Percentiles rank a stretch among this genome's conserved stretches.
Conservation (phyloP, 92 coral and sea anemone species). For the Zoanthus solanderi region DNA sequence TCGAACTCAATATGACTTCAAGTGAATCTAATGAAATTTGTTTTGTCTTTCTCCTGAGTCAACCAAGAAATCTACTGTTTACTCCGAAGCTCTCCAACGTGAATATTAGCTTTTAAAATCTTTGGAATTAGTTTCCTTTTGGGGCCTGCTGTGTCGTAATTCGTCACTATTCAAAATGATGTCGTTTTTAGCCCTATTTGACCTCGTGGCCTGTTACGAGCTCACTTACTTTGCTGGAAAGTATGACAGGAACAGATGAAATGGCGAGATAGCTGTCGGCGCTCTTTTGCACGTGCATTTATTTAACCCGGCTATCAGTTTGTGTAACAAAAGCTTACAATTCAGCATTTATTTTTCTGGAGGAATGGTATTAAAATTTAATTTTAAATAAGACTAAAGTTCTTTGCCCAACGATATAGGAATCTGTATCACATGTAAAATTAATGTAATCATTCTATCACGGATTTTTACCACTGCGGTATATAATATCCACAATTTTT, state of each 20-base stretch:
- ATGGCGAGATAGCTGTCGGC: conserved; percentile 37
- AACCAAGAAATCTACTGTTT: neutral
- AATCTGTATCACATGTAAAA: too few species aligned
- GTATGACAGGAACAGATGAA: conserved; percentile 35
- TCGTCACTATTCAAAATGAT: neutral
- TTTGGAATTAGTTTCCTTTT: neutral
- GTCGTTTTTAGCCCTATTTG: neutral
- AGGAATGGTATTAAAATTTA: too few species aligned
- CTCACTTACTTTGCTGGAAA: neutral
- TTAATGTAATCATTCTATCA: too few species aligned
- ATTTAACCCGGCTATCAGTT: neutral
- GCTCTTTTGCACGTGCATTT: neutral
- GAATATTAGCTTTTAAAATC: neutral
- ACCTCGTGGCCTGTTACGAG: neutral
- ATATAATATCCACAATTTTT: too few species aligned
- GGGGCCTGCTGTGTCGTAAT: neutral
- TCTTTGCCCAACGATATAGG: too few species aligned
- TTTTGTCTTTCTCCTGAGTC: neutral
- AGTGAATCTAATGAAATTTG: neutral
- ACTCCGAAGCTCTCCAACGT: neutral
- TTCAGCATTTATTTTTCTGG: too few species aligned
- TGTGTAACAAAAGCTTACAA: too few species aligned
- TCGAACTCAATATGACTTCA: neutral
- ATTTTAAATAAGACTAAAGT: too few species aligned
- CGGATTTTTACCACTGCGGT: too few species aligned